A percentile compares a stretch with the other conserved stretches of the same genome.
phyloP scores from a whole-genome alignment of 2,888 invertebrate genomes.

The Pristionchus maxplancki region DNA sequence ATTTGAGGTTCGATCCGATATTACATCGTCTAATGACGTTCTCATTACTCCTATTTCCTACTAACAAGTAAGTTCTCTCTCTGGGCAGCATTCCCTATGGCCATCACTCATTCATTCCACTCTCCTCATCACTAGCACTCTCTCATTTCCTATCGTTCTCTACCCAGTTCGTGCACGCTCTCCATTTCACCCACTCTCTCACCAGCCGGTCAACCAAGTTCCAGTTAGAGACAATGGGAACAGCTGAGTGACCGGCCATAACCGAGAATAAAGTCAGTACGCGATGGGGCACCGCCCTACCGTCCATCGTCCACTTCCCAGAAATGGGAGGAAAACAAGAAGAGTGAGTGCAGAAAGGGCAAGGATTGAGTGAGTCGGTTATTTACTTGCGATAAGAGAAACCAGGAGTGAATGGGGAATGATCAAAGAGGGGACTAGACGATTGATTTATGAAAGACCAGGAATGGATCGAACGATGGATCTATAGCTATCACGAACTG shows the following conservation, averaged over 20 bases:
- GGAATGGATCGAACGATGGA: neutral
- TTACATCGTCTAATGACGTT: conserved; percentile 34
- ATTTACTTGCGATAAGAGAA: neutral
- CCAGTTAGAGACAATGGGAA: conserved; percentile 40
- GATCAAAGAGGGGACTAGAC: neutral
- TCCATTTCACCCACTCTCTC: neutral
- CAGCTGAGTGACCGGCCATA: conserved; percentile 42
- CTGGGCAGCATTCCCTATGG: neutral
- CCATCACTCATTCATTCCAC: neutral
- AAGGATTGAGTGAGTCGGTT: neutral
- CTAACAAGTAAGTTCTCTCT: conserved; percentile 27
- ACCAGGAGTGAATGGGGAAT: neutral
- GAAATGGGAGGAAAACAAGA: conserved; percentile 17
- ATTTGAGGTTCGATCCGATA: conserved; percentile 42
- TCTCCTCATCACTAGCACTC: neutral
- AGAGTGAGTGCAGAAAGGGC: neutral
- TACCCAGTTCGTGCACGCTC: conserved; percentile 30
- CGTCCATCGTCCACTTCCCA: neutral
- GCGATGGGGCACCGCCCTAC: conserved; percentile 21
- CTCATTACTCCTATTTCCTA: conserved; percentile 23
- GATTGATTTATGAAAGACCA: neutral
- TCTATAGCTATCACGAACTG: neutral
- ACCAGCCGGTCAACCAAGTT: conserved; percentile 35
- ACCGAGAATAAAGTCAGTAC: conserved; percentile 12
- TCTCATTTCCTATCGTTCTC: neutral